A percentile compares a stretch with the other conserved stretches of the same genome.
These are phyloP conservation scores for Holothuria leucospilota DNA, from an alignment of 53 echinoderm and acorn worm genomes.

Conservation along the genomic window DNA sequence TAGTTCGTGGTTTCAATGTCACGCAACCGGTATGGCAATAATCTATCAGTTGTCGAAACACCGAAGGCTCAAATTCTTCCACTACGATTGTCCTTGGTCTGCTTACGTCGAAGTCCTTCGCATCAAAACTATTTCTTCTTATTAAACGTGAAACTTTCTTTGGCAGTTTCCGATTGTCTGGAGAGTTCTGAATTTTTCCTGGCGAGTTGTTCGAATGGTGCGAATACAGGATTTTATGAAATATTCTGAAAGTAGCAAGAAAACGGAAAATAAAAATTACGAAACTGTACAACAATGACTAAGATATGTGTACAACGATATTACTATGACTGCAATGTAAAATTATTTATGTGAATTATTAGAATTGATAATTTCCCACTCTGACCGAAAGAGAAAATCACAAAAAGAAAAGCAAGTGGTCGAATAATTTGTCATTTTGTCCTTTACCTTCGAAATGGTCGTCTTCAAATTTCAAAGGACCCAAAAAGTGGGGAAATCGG, in stretches of 20 bases:
- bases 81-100: slow-evolving; percentile 80
- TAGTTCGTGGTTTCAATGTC: slow-evolving; percentile 83
- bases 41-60: slow-evolving; percentile 90
- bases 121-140: slow-evolving; percentile 75
- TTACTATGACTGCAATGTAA: no score
- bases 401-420: no score
- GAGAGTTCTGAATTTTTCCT: slow-evolving; percentile 55
- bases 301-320: no score
- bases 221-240: slow-evolving; percentile 92
- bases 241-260: slow-evolving; percentile 67
- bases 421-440: no score
- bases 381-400: no score
- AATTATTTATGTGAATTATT: no score
- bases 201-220: slow-evolving; percentile 63
- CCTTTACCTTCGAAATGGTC: no score
- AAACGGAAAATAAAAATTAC: background rate
- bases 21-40: slow-evolving; percentile 97
- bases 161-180: slow-evolving; percentile 68
- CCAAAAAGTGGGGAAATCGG: no score
- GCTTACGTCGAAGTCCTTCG: slow-evolving; percentile 68
- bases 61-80: slow-evolving; percentile 91
- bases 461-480: no score
- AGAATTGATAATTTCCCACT: no score
- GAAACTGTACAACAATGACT: background rate
- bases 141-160: slow-evolving; percentile 82